phyloP scores from a whole-genome alignment of 2,888 invertebrate species.

The Hirudinaria manillensis region DNA sequence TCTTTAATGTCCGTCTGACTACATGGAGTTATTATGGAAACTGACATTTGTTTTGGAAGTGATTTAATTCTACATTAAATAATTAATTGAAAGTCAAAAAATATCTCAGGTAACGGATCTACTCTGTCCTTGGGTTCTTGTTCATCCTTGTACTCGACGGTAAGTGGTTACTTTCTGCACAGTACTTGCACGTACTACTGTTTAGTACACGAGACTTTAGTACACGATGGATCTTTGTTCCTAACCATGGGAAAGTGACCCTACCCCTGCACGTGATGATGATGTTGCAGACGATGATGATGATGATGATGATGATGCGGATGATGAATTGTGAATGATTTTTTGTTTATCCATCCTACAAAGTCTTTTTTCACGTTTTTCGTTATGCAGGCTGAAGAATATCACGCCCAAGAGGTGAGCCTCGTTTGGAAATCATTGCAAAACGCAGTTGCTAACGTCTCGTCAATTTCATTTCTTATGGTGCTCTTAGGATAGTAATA shows the following conservation, averaged over 20 bases:
- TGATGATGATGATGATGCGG: no score
- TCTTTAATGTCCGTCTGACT: no score
- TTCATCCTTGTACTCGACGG: conserved; percentile 29
- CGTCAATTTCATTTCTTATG: not conserved
- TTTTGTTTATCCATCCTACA: no score
- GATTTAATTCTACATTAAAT: not conserved
- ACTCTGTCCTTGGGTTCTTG: conserved; percentile 26
- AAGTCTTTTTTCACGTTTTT: not conserved
- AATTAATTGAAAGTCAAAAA: not conserved
- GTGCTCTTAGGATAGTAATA: no score
- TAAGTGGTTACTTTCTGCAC: not conserved
- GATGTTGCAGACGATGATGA: no score
- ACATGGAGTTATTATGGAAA: no score
- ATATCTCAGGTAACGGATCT: conserved; percentile 21
- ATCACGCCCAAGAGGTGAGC: conserved; percentile 30
- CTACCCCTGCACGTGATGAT: no score
- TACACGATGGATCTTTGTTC: no score
- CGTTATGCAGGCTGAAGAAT: conserved; percentile 24
- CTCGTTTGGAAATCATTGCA: not conserved
- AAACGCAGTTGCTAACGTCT: not conserved
- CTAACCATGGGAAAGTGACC: no score
- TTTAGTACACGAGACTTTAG: no score
- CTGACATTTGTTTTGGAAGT: not conserved
- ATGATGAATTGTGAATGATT: no score
- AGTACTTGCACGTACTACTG: no score